phyloP scores from a whole-genome alignment of 1,140 invertebrate species.

The Drosophila fuyamai region DNA sequence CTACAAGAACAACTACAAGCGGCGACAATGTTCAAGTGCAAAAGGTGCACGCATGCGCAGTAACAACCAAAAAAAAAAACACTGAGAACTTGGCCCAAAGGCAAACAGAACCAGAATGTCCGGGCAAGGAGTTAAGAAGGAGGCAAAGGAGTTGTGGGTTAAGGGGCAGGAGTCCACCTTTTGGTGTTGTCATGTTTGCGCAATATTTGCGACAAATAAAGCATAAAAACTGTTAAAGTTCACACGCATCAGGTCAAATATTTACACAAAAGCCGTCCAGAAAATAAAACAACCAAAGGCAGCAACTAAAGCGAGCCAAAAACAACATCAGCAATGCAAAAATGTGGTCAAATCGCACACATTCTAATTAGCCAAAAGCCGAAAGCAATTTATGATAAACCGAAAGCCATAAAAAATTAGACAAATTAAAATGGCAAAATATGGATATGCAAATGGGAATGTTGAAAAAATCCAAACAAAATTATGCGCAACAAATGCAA shows the following conservation, averaged over 20 bases:
- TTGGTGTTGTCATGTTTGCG: conserved; percentile 64
- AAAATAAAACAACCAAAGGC: conserved; percentile 34
- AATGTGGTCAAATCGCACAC: conserved; percentile 52
- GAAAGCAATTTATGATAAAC: conserved; percentile 72
- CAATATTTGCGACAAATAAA: conserved; percentile 84
- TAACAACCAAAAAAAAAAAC: conserved; percentile 29
- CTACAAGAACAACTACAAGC: conserved; percentile 39
- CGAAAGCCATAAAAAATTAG: conserved; percentile 34
- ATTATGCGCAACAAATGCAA: conserved; percentile 34
- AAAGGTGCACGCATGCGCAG: conserved; percentile 79
- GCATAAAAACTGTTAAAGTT: conserved; percentile 84
- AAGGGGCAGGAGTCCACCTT: conserved; percentile 5
- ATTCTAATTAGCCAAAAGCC: conserved; percentile 54
- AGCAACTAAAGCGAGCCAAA: conserved; percentile 22
- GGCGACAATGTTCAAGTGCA: conserved; percentile 70
- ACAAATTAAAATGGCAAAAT: conserved; percentile 42
- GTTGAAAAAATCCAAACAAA: conserved; percentile 1
- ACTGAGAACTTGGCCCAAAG: conserved; percentile 39
- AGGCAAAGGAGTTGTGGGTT: not conserved
- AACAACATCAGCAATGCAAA: conserved; percentile 20
- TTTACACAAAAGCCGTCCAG: conserved; percentile 64
- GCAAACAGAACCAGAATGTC: conserved; percentile 58
- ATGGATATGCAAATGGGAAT: conserved; percentile 30
- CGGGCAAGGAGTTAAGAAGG: conserved; percentile 3
- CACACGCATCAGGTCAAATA: conserved; percentile 82